phyloP scores from a whole-genome alignment of 2,888 invertebrate genomes.

The Agrenia bidenticulata region DNA sequence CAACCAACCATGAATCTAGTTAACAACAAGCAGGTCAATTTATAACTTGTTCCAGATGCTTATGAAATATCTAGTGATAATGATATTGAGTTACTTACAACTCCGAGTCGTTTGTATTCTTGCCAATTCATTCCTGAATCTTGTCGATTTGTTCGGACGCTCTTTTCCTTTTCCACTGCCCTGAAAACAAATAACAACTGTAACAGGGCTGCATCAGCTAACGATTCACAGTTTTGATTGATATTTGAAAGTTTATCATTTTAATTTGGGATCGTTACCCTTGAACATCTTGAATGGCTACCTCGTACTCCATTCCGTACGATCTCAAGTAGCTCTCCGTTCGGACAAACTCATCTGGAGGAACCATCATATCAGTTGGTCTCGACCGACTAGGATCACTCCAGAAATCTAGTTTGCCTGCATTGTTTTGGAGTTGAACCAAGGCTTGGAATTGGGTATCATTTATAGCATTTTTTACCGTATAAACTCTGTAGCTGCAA shows the following conservation, averaged over 20 bases:
- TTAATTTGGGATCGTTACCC: slow-evolving; percentile 24
- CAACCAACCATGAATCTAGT: slow-evolving; percentile 51
- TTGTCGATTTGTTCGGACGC: slow-evolving; percentile 36
- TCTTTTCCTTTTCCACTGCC: slow-evolving; percentile 43
- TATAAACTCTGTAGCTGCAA: slow-evolving; percentile 46
- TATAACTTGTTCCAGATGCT: background rate
- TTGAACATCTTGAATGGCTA: slow-evolving; percentile 47
- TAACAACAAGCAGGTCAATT: background rate
- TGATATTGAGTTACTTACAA: slow-evolving; percentile 29
- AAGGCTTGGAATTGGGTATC: slow-evolving; percentile 45
- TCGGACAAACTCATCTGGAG: slow-evolving; percentile 34
- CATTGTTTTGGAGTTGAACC: slow-evolving; percentile 36
- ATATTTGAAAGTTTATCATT: too few species aligned
- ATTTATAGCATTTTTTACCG: slow-evolving; percentile 39
- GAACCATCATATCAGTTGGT: slow-evolving; percentile 48
- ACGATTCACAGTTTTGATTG: too few species aligned
- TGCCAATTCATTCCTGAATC: slow-evolving; percentile 49
- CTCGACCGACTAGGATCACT: slow-evolving; percentile 43
- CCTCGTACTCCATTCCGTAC: slow-evolving; percentile 42
- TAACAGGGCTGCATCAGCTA: too few species aligned
- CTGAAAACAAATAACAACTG: too few species aligned
- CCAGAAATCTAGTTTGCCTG: slow-evolving; percentile 47
- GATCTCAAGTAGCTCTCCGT: slow-evolving; percentile 38
- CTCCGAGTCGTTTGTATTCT: slow-evolving; percentile 43
- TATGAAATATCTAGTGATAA: background rate